Conservation (phyloP, 2,797 vertebrate species). For the Trichosurus vulpecula region DNA sequence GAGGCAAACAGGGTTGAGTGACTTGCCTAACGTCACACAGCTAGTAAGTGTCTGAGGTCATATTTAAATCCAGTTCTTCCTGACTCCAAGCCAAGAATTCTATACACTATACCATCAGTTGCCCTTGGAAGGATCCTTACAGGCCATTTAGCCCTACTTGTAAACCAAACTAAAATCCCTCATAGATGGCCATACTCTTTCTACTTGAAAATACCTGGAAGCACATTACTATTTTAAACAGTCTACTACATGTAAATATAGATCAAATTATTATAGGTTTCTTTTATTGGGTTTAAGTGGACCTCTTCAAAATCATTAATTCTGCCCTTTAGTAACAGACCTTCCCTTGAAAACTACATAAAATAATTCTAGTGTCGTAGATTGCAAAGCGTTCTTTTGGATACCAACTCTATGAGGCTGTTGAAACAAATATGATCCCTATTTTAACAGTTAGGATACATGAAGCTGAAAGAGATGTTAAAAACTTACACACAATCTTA, state of each 20-base stretch:
- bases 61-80: not conserved
- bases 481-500: not conserved
- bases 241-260: not conserved
- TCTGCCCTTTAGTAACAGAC: not conserved
- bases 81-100: not conserved
- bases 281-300: not conserved
- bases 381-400: not conserved
- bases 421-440: not conserved
- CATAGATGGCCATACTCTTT: not conserved
- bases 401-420: not conserved
- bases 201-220: not conserved
- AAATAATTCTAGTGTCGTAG: not conserved
- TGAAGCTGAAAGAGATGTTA: not conserved
- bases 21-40: too few species aligned
- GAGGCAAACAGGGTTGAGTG: not conserved
- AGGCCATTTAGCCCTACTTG: not conserved
- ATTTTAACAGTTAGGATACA: not conserved
- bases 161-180: not conserved
- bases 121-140: too few species aligned
- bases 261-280: not conserved
- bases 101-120: not conserved
- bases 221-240: not conserved
- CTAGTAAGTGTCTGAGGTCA: not conserved
- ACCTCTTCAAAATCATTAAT: not conserved
- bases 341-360: not conserved